These are phyloP conservation scores for Myanophis thanlyinensis DNA, from an alignment of 2,113 vertebrate species.

Conservation along the genomic window DNA sequence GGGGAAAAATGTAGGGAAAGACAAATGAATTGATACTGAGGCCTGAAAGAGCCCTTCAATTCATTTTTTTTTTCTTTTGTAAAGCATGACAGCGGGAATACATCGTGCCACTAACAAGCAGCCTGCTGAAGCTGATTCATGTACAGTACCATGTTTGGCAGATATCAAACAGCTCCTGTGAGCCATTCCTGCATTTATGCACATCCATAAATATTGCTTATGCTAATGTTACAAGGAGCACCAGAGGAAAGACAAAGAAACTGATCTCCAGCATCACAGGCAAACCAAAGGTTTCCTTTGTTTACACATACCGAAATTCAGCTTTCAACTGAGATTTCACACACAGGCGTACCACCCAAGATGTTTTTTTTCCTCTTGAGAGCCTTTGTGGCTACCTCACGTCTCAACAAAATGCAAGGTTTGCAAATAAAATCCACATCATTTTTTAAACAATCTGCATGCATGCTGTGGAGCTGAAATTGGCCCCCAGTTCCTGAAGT, in stretches of 20 bases:
- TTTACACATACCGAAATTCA: neutral
- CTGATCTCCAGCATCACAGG: neutral
- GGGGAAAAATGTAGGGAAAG: neutral
- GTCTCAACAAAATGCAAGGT: neutral
- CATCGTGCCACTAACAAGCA: neutral
- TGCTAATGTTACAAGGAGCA: neutral
- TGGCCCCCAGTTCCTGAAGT: neutral
- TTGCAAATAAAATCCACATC: neutral
- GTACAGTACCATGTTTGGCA: neutral
- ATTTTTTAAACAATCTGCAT: neutral
- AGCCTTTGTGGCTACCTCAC: neutral
- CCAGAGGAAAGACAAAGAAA: neutral
- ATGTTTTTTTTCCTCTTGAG: neutral
- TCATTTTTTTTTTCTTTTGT: neutral
- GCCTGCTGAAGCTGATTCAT: neutral
- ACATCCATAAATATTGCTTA: neutral
- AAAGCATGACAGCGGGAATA: neutral
- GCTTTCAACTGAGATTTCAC: neutral
- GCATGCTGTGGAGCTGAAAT: neutral
- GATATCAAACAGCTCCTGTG: slow-evolving; percentile 1
- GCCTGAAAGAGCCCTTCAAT: neutral
- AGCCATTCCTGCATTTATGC: neutral
- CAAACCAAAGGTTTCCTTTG: neutral
- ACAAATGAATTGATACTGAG: neutral
- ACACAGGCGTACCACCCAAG: neutral